Base-by-base conservation (phyloP, 2,113 vertebrate genomes). In the Burhinus bistriatus region DNA sequence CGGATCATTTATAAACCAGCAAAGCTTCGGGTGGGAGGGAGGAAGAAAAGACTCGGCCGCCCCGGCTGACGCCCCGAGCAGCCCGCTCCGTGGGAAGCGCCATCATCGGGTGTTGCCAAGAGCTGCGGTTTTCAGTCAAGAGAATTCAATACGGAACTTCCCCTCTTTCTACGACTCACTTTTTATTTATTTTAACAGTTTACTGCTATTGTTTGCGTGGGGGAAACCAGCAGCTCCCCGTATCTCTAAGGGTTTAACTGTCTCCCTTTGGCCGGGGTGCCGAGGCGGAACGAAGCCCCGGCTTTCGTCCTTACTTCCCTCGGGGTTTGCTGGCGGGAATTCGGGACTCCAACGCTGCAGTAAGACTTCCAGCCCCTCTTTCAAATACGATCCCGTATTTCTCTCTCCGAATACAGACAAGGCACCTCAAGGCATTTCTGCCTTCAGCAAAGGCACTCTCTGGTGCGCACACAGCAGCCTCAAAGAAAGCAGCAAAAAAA, bases 311-410 rank as follows among this genome's bases (percentile, higher is more conserved):
- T 20, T 16, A 3, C n/a, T 32, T 3, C 4, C 42, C 54, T 54
- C 49, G 1, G 9, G 23, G 27, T 20, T 29, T 15, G 80, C 51
- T 2, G 23, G 45, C 3, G 9, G 58, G 73, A 30, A 30, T 45
- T 27, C 2, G 0, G 0, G 36, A 10, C 47, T 6, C 54, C 54
- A 5, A 1, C 0, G 18, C 64, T 23, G 77, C 72, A 25, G 0
- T 0, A 4, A 10, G 51, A 34, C 25, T 8, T 9, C 68, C 69
- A 7, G 4, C 4, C 16, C 78, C 19, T 5, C 13, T 11, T 27
- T 20, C 71, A 65, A 25, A 22, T 1, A 5, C 0, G 3, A 36
- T 1, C 54, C 27, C 15, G 29, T 10, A 15, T 25, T 73, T 77
- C 55, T 19, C 61, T 65, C 44, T 22, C 40, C 19, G 25, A 47